phyloP scores from a whole-genome alignment of 2,888 invertebrate species.

The Rhopalosiphum nymphaeae region DNA sequence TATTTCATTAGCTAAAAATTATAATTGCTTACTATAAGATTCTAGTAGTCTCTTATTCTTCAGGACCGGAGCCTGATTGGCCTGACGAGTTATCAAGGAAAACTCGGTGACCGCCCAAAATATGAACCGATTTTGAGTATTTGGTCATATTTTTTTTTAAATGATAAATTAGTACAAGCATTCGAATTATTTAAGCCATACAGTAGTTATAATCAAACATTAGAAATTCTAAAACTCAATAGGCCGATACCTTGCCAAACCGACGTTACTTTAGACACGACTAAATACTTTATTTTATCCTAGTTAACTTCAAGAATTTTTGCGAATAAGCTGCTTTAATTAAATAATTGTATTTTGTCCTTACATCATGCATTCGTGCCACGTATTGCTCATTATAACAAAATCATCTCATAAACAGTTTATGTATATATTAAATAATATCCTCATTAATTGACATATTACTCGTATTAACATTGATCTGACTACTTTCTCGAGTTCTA shows the following conservation, averaged over 20 bases:
- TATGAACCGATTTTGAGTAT: too few relatives aligned
- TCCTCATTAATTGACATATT: not conserved
- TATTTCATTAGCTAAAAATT: not conserved
- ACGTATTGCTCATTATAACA: not conserved
- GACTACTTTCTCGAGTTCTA: not conserved
- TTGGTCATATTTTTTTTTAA: too few relatives aligned
- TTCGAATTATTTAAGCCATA: too few relatives aligned
- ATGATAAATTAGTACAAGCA: too few relatives aligned
- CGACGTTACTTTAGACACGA: too few relatives aligned
- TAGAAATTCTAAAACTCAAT: too few relatives aligned
- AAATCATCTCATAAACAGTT: not conserved
- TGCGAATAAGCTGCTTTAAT: not conserved
- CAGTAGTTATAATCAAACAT: too few relatives aligned
- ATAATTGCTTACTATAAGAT: not conserved
- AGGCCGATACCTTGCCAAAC: too few relatives aligned
- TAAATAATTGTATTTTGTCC: not conserved
- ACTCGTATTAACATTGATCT: not conserved
- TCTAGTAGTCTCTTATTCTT: not conserved
- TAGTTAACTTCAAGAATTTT: not conserved
- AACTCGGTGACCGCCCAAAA: too few relatives aligned
- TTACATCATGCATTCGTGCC: not conserved
- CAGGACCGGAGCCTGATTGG: not conserved
- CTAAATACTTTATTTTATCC: not conserved
- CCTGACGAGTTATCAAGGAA: too few relatives aligned
- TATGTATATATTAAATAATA: not conserved